Conservation (phyloP, 2,113 vertebrate species). For the Tachycineta bicolor region DNA sequence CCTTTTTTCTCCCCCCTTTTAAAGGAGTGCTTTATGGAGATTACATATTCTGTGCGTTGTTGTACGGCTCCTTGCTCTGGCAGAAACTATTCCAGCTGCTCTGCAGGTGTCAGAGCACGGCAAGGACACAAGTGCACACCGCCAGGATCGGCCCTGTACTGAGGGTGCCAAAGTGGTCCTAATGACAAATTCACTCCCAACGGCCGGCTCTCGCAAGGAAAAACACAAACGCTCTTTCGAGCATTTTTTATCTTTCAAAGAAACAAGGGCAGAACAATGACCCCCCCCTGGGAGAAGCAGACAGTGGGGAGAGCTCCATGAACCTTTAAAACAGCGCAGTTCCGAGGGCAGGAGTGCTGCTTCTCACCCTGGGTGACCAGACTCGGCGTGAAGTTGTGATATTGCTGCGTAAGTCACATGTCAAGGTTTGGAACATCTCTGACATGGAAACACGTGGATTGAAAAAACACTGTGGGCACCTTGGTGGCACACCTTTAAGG, state of each 20-base stretch:
- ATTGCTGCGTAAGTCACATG: neutral
- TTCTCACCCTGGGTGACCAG: neutral
- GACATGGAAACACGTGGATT: neutral
- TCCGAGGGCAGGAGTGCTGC: neutral
- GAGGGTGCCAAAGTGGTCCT: neutral
- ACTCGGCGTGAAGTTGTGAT: neutral
- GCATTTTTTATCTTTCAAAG: neutral
- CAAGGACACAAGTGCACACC: accelerated
- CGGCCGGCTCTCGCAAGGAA: neutral
- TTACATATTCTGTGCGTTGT: neutral
- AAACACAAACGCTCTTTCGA: neutral
- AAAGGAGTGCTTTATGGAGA: neutral
- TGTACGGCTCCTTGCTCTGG: neutral
- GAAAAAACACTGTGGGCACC: neutral
- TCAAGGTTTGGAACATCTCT: neutral
- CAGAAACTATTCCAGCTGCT: neutral
- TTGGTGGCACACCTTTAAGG: neutral
- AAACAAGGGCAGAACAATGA: neutral
- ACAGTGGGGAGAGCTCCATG: neutral
- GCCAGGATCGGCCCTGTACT: accelerated
- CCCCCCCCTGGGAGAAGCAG: neutral
- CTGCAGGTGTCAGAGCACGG: neutral
- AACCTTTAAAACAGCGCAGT: neutral
- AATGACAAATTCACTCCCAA: accelerated
- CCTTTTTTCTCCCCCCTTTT: neutral